Conservation (phyloP, 2,113 vertebrate genomes). For the Axis porcinus region DNA sequence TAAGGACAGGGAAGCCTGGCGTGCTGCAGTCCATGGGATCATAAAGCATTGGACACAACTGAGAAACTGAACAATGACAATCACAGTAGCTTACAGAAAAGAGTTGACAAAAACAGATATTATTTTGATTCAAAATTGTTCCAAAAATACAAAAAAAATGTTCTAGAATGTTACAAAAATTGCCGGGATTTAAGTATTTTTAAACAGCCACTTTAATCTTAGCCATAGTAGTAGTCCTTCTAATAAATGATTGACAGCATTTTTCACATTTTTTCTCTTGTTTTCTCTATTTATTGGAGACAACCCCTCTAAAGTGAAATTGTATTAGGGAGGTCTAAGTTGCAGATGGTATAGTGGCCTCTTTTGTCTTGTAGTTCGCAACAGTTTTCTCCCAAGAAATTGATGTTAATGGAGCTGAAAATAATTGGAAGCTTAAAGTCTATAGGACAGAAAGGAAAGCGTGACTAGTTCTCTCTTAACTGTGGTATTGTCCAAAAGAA, state of each 20-base stretch:
- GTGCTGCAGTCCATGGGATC: not conserved
- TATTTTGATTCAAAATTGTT: slow-evolving; percentile 2
- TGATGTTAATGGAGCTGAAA: not conserved
- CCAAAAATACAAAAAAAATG: not conserved
- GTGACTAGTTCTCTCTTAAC: not conserved
- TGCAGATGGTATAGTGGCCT: not conserved
- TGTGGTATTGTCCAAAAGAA: not conserved
- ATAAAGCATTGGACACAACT: not conserved
- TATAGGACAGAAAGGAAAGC: not conserved
- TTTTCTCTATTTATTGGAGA: not conserved
- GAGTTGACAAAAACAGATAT: not conserved
- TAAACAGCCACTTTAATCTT: not conserved
- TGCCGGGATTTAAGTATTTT: not conserved
- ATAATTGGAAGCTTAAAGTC: not conserved
- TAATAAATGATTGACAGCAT: not conserved
- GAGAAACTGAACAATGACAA: not conserved
- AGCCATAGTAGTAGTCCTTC: not conserved
- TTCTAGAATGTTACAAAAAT: not conserved
- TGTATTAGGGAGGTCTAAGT: not conserved
- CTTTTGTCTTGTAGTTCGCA: not conserved
- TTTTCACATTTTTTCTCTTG: not conserved
- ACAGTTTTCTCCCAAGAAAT: not conserved
- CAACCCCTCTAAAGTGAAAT: not conserved
- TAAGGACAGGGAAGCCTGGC: not conserved
- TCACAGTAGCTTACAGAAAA: not conserved